phyloP scores from a whole-genome alignment of 1,140 invertebrate genomes.

The Conus betulinus region DNA sequence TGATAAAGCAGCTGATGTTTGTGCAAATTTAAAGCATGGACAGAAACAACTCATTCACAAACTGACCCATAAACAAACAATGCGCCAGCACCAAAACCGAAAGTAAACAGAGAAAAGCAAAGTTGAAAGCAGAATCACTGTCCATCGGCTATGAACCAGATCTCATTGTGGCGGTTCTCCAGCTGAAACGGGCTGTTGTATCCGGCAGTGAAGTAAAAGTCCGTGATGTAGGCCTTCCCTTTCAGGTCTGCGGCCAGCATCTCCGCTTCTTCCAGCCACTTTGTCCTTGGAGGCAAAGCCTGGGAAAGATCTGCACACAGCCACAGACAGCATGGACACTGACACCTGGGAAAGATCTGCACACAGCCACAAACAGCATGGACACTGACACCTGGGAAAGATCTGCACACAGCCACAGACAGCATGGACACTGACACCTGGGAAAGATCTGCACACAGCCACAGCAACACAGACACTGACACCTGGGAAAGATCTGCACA shows the following conservation, averaged over 20 bases:
- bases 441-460: neutral
- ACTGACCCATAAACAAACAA: neutral
- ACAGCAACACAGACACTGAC: neutral
- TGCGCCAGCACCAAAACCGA: neutral
- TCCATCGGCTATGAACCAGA: slow-evolving; percentile 64
- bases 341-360: neutral
- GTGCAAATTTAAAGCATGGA: neutral
- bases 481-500: neutral
- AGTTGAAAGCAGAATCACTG: neutral
- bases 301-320: slow-evolving; percentile 56
- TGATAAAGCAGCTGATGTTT: too few species aligned
- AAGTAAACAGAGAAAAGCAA: neutral
- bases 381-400: slow-evolving; percentile 50
- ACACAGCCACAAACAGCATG: neutral
- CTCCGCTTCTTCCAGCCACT: slow-evolving; percentile 50
- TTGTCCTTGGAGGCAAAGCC: slow-evolving; percentile 45
- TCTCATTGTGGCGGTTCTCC: slow-evolving; percentile 66
- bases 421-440: neutral
- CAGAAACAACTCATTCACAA: neutral
- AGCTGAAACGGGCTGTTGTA: slow-evolving; percentile 66
- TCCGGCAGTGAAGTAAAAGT: slow-evolving; percentile 62
- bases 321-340: neutral
- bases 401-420: slow-evolving; percentile 47
- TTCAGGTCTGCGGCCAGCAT: slow-evolving; percentile 47
- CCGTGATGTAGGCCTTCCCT: slow-evolving; percentile 34